phyloP scores from a whole-genome alignment of 2,888 invertebrate genomes.

The Eristalis arbustorum region DNA sequence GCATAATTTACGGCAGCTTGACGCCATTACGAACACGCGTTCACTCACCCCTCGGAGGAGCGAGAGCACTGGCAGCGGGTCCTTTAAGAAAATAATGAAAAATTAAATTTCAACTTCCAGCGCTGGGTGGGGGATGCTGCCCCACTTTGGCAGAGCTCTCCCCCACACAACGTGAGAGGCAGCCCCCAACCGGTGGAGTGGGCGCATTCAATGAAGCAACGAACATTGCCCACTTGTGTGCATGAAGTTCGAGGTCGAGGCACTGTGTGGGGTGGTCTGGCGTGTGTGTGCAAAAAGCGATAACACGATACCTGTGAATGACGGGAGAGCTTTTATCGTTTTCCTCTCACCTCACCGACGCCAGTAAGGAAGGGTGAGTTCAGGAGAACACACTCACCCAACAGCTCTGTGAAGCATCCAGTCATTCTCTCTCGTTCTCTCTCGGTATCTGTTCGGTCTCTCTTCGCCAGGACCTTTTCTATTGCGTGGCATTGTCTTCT shows the following conservation, averaged over 20 bases:
- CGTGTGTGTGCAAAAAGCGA: constrained; percentile 30
- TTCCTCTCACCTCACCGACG: not conserved
- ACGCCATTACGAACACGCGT: constrained; percentile 23
- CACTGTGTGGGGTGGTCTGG: constrained; percentile 4
- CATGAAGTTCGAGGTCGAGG: constrained; percentile 70
- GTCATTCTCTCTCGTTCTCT: no score
- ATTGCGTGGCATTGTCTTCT: constrained; percentile 53
- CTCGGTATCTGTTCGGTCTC: not conserved
- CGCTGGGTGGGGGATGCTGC: not conserved
- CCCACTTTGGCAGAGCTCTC: not conserved
- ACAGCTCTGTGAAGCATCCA: no score
- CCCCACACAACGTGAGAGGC: not conserved
- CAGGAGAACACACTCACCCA: not conserved
- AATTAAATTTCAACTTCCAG: not conserved
- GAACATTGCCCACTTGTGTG: constrained; percentile 68
- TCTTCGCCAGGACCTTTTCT: constrained; percentile 10
- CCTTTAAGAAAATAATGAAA: not conserved
- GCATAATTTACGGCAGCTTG: constrained; percentile 22
- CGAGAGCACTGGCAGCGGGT: not conserved
- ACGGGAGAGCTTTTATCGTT: constrained; percentile 43
- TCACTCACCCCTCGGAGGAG: not conserved
- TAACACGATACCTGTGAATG: constrained; percentile 56
- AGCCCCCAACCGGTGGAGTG: not conserved
- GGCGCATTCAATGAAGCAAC: constrained; percentile 58
- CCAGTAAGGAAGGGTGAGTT: constrained; percentile 5